Base-by-base conservation (phyloP, 2,888 invertebrate species). In the Fragum sueziense region DNA sequence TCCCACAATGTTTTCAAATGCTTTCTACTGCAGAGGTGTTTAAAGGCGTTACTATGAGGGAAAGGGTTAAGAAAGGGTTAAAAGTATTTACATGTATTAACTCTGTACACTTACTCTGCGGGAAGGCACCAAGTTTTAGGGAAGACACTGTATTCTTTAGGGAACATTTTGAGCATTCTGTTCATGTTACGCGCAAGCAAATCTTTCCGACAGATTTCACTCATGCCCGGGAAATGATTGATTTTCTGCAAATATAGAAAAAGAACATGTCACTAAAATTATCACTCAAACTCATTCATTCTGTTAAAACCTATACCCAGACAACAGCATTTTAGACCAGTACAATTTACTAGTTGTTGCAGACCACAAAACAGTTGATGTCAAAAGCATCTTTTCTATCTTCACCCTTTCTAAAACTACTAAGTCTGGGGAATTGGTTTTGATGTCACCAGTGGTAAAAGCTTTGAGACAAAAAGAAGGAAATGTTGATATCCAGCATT, bases 91-190 rank as follows among this genome's bases (percentile, higher is more conserved):
- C n/a, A n/a, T n/a, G n/a, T n/a, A n/a, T n/a, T n/a, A n/a, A n/a
- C n/a, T n/a, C n/a, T n/a, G n/a, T n/a, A 54, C 25, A 94, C 95
- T 95, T 94, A 97, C 97, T 97, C 97, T 27, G 97, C 96, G 33
- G 98, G 98, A 85, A 98, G 95, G 93, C 97, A 97, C 97, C 98
- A 98, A 11, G 97, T 97, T 94, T 96, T 97, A 0, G 98, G 98
- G 92, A 97, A 98, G 92, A 98, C 97, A 91, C 96, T 96, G 93
- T 97, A 98, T 84, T 98, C 97, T 88, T 96, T 96, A 0, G 97
- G 97, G 93, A 97, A 98, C 74, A 97, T 94, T 93, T 97, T 96
- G 80, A 96, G 95, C 97, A 98, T 97, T 86, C 97, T 95, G 92
- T 97, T 97, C 80, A 98, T 94, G 93, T 98, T 98, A 76, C 97